A percentile compares a stretch with the other conserved stretches of the same genome.
These are phyloP conservation scores for Sycophila texana DNA, from an alignment of 2,888 invertebrate genomes.

Conservation along the genomic window DNA sequence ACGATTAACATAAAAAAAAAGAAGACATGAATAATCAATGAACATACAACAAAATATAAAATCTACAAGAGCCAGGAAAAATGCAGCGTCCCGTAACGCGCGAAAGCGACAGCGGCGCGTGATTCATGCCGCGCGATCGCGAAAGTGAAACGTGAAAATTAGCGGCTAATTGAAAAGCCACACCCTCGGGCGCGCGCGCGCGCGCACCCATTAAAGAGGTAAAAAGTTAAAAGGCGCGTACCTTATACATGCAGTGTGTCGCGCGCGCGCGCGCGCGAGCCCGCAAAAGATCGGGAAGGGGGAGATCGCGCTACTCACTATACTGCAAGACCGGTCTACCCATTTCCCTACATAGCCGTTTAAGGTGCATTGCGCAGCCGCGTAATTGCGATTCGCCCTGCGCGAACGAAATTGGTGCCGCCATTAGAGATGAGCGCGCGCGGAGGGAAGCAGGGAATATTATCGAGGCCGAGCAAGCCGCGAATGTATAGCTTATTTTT, in stretches of 20 bases:
- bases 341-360: slow-evolving; percentile 63
- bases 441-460: neutral
- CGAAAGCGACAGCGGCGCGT: too few relatives aligned
- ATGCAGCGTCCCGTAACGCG: too few relatives aligned
- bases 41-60: too few relatives aligned
- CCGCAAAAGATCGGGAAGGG: slow-evolving; percentile 55
- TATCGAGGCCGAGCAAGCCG: neutral
- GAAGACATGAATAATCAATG: too few relatives aligned
- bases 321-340: slow-evolving; percentile 62
- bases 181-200: neutral
- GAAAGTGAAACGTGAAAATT: slow-evolving; percentile 2
- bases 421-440: slow-evolving; percentile 2
- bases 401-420: neutral
- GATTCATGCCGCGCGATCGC: neutral
- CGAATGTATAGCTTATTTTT: too few relatives aligned
- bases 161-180: neutral
- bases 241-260: neutral
- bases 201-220: neutral
- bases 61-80: too few relatives aligned
- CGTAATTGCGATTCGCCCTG: neutral
- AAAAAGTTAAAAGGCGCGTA: slow-evolving; percentile 52
- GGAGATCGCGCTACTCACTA: slow-evolving; percentile 30
- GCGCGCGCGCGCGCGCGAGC: neutral
- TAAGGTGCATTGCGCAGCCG: slow-evolving; percentile 42
- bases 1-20: too few relatives aligned